These are phyloP conservation scores for Laticauda laticaudata DNA, from an alignment of 2,113 vertebrate species.

Conservation along the genomic window DNA sequence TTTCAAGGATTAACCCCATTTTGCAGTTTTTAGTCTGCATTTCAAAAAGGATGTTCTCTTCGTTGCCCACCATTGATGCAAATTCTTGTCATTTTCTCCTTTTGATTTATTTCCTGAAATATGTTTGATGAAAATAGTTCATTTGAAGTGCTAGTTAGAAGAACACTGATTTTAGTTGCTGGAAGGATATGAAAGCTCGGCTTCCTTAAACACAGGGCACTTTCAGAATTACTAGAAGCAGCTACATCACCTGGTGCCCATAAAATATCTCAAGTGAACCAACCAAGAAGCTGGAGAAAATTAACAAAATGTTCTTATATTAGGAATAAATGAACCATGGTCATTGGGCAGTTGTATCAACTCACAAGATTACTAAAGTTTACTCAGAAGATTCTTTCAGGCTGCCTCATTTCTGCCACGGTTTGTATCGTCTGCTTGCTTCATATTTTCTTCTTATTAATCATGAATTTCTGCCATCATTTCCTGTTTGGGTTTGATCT, in stretches of 20 bases:
- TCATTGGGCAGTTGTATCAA: neutral
- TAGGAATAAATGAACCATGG: neutral
- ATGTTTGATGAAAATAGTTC: neutral
- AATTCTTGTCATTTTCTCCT: neutral
- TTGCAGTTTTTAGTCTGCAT: neutral
- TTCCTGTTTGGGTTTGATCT: neutral
- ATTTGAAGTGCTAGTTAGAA: neutral
- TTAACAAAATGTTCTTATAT: neutral
- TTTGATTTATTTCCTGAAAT: neutral
- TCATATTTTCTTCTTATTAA: neutral
- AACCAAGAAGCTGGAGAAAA: neutral
- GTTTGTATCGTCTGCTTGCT: neutral
- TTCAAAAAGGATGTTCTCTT: neutral
- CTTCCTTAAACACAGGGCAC: neutral
- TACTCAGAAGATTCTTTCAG: neutral
- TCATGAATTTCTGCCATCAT: neutral
- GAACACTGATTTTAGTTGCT: neutral
- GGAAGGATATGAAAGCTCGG: neutral
- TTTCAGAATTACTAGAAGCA: neutral
- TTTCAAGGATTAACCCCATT: neutral
- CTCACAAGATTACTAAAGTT: neutral
- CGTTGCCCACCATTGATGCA: neutral
- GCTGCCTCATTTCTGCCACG: neutral
- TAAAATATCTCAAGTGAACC: neutral
- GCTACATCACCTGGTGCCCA: neutral